These are phyloP conservation scores for Bradypodion ventrale DNA, from an alignment of 2,797 vertebrate species.

Conservation along the genomic window DNA sequence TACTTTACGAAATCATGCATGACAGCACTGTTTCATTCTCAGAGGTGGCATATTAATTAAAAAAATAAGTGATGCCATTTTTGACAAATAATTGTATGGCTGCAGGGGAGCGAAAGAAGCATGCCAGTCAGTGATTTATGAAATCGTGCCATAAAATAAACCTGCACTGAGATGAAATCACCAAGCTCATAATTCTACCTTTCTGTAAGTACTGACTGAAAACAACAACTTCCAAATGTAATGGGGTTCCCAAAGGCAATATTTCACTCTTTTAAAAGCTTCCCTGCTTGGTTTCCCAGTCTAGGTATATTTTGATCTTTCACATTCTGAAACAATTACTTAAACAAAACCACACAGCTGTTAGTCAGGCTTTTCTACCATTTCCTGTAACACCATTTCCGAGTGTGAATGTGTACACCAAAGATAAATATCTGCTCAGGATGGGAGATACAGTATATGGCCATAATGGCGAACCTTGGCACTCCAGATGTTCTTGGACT, in stretches of 20 bases:
- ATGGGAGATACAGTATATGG: too few species aligned
- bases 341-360: not conserved
- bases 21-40: conserved; percentile 18
- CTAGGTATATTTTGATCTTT: conserved; percentile 2
- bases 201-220: conserved; percentile 47
- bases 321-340: not conserved
- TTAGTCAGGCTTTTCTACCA: not conserved
- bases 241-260: conserved; percentile 39
- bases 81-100: conserved; percentile 30
- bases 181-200: conserved; percentile 46
- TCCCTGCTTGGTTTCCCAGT: conserved; percentile 30
- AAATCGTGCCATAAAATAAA: conserved; percentile 33
- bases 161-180: conserved; percentile 53
- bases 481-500: too few species aligned
- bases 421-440: rapidly evolving
- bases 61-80: conserved; percentile 29
- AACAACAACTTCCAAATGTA: conserved; percentile 2
- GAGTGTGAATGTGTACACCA: not conserved
- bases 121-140: conserved; percentile 46
- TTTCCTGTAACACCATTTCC: conserved; percentile 6
- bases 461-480: too few species aligned
- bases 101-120: not conserved
- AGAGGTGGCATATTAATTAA: conserved; percentile 31
- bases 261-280: conserved; percentile 10
- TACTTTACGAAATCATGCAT: conserved; percentile 34